A percentile compares a stretch with the other conserved stretches of the same genome.
These are phyloP conservation scores for Lamellibrachia satsuma DNA, from an alignment of 2,888 invertebrate species.

Conservation along the genomic window DNA sequence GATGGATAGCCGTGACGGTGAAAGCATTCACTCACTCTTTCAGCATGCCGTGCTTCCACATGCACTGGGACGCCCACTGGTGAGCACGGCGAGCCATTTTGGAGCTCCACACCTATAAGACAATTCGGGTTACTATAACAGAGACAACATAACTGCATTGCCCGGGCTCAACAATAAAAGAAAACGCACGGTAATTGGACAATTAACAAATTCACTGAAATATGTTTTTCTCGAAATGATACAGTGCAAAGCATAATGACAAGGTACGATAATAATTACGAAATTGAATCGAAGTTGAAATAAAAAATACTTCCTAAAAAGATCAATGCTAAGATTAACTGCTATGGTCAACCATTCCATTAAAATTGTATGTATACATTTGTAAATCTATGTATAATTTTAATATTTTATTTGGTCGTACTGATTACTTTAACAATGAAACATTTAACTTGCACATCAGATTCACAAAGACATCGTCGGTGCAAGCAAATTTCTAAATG, in stretches of 20 bases:
- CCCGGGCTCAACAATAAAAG: neutral
- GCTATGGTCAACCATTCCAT: no score
- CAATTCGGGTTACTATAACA: neutral
- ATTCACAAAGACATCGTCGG: no score
- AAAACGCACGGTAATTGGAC: neutral
- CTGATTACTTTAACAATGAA: no score
- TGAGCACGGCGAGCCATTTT: neutral
- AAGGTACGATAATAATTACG: no score
- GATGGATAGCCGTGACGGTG: neutral
- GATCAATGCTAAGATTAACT: no score
- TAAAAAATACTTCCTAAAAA: neutral
- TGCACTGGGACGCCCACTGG: conserved; percentile 14
- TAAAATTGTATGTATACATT: no score
- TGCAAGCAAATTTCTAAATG: no score
- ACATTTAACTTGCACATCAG: no score
- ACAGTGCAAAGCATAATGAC: neutral
- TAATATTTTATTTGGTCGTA: no score
- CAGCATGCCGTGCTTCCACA: neutral
- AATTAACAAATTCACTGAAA: neutral
- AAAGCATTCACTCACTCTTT: neutral
- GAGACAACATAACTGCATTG: neutral
- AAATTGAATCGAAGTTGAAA: neutral
- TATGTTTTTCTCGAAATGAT: neutral
- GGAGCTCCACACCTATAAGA: neutral
- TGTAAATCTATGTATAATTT: no score